Evolutionary conservation across 2,888 invertebrate genomes (phyloP).

Genomic region (Panzeria rudis): DNA sequence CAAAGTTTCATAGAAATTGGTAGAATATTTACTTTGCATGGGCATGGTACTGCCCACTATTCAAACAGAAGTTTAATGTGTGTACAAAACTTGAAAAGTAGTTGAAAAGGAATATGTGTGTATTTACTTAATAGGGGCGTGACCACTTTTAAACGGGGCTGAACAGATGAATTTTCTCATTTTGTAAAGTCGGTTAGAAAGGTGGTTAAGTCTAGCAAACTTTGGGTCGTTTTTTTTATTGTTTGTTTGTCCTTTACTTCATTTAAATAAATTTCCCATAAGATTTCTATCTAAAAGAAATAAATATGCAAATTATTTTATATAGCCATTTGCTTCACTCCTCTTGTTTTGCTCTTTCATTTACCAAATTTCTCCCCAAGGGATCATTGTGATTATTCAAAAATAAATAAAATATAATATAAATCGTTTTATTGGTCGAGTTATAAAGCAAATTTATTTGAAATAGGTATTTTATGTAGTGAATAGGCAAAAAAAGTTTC

Average conservation of each 20-base stretch:
- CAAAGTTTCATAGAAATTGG: too few relatives aligned
- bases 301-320: neutral
- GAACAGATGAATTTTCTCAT: too few relatives aligned
- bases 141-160: too few relatives aligned
- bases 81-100: too few relatives aligned
- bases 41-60: too few relatives aligned
- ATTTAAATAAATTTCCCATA: slow-evolving; percentile 2
- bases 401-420: neutral
- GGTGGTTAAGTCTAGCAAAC: neutral
- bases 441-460: slow-evolving; percentile 1
- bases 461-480: slow-evolving; percentile 13
- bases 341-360: neutral
- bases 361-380: neutral
- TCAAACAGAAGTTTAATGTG: too few relatives aligned
- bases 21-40: too few relatives aligned
- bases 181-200: too few relatives aligned
- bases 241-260: neutral
- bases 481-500: neutral
- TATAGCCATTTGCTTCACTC: neutral
- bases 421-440: neutral
- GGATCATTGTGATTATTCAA: neutral
- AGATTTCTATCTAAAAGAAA: neutral
- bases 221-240: neutral
- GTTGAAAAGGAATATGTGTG: too few relatives aligned
- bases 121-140: too few relatives aligned